Base-by-base conservation (phyloP, 2,113 vertebrate species). In the Grus americana region DNA sequence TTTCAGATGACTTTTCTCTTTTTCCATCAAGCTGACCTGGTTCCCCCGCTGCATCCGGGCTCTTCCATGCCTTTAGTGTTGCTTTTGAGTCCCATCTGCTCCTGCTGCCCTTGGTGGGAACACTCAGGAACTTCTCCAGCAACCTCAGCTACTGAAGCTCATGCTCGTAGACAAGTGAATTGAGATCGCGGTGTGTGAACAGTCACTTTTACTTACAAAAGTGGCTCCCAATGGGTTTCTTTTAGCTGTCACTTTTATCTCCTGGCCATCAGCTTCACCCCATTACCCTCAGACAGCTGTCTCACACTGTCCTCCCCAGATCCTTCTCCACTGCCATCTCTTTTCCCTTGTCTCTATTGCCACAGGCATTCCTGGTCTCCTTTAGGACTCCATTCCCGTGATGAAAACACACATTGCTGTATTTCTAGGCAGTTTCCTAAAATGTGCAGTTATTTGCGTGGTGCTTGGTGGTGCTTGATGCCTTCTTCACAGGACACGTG, bases 401-500 rank as follows among this genome's bases (percentile, higher is more conserved):
- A 66, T 16, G n/a, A 73, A 70, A 78, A 50, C 66, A 70, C 19
- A 49, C 4, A 34, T 8, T 7, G 50, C 16, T 55, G 9, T 49
- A 27, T n/a, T 7, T 85, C 47, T 62, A 42, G 63, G 52, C 70
- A 29, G 38, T 32, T 92, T 67, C 75, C 79, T 50, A n/a, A 15
- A 32, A 24, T 12, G 19, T 20, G 24, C 40, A 72, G 58, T 71
- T 61, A 36, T n/a, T 57, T 20, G 42, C 6, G 9, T 18, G 40
- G 40, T 88, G 42, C 54, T 72, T 1, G 1, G 47, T 26, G 22
- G 13, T 63, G 38, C n/a, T 5, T 72, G 63, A 12, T 15, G 12
- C 40, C 10, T 40, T 49, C 27, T 79, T 79, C 22, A 3, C 18
- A 59, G 89, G 62, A 42, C n/a, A 15, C 0, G 0, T 16, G 22